Conservation (phyloP, 2,888 invertebrate genomes). For the Eretmocerus hayati region DNA sequence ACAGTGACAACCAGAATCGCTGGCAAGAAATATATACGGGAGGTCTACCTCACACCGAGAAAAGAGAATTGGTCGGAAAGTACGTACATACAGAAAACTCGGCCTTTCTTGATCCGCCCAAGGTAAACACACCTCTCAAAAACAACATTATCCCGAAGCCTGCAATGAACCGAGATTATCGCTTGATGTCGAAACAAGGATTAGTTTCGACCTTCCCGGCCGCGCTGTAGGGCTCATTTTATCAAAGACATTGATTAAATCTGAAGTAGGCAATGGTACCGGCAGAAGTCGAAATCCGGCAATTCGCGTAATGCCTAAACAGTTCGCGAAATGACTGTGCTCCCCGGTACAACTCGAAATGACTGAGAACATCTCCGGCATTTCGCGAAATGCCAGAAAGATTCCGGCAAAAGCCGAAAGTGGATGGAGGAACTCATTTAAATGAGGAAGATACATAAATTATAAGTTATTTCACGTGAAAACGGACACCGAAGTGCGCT, state of each 20-base stretch:
- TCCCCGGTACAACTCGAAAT: too few relatives aligned
- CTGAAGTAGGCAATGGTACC: too few relatives aligned
- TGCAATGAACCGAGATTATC: background rate
- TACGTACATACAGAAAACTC: constrained; percentile 6
- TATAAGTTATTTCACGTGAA: too few relatives aligned
- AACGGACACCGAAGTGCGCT: too few relatives aligned
- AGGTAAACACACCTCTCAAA: background rate
- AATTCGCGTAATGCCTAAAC: too few relatives aligned
- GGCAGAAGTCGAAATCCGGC: too few relatives aligned
- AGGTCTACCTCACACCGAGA: constrained; percentile 2
- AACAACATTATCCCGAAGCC: background rate
- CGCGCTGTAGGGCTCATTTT: background rate
- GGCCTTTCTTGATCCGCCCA: constrained; percentile 3
- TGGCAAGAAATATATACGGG: constrained; percentile 6
- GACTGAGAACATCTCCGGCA: too few relatives aligned
- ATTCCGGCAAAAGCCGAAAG: too few relatives aligned
- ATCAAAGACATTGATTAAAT: background rate
- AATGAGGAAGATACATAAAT: too few relatives aligned
- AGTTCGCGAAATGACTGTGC: too few relatives aligned
- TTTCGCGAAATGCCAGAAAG: too few relatives aligned
- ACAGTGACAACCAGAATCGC: constrained; percentile 1
- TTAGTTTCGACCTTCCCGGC: background rate
- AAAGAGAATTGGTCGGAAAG: constrained; percentile 1
- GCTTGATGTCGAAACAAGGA: background rate
- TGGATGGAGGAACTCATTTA: too few relatives aligned